phyloP scores from a whole-genome alignment of 2,113 vertebrate species.

The Cyprinus carpio region DNA sequence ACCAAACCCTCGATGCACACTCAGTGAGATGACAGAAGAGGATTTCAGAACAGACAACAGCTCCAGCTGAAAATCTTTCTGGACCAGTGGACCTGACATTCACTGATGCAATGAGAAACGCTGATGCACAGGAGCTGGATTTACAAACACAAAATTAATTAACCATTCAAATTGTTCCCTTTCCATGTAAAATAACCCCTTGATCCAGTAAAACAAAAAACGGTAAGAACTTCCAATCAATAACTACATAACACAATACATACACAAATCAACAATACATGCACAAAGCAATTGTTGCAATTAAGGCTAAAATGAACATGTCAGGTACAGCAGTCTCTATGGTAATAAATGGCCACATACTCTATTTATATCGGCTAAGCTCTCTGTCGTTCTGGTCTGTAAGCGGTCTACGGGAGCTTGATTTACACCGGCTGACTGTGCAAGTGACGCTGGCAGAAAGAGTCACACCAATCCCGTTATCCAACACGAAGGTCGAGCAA shows the following conservation, averaged over 20 bases:
- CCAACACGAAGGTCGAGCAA: slow-evolving; percentile 30
- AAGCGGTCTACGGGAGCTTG: slow-evolving; percentile 69
- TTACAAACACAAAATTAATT: neutral
- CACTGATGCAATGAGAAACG: too few species aligned
- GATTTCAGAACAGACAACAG: neutral
- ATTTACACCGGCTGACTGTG: slow-evolving; percentile 50
- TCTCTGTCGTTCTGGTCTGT: slow-evolving; percentile 62
- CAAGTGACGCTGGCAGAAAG: neutral
- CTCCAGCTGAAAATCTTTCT: neutral
- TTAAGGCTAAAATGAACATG: neutral
- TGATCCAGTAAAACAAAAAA: too few species aligned
- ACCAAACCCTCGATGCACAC: neutral
- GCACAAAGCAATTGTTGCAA: neutral
- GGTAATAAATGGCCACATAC: slow-evolving; percentile 68
- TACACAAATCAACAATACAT: too few species aligned
- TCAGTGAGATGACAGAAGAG: neutral
- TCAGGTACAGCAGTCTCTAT: slow-evolving; percentile 48
- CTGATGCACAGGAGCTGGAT: too few species aligned
- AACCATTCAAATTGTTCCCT: neutral
- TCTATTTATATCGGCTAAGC: slow-evolving; percentile 80
- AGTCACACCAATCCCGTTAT: slow-evolving; percentile 39
- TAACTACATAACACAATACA: too few species aligned
- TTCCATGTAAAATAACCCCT: too few species aligned
- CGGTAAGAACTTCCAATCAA: too few species aligned
- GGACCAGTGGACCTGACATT: neutral